Evolutionary conservation across 2,113 vertebrate species (phyloP), one percentile per base, ranked within the genome.

Genomic region (Cercopithecus mona): DNA sequence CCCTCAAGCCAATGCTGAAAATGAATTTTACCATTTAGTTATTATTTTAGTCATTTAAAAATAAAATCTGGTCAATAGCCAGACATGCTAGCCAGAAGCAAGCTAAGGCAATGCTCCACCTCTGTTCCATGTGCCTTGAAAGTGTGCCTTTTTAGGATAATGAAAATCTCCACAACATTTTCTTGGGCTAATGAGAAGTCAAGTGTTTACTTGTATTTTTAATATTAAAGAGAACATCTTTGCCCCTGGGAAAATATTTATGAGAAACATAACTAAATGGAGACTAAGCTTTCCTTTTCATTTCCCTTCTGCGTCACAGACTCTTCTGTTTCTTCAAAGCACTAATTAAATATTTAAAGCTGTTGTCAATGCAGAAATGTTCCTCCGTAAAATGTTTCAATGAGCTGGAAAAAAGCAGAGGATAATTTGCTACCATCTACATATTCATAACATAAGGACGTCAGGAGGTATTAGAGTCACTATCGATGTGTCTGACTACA

Each of bases 51-150:
- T 3, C 14, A 68, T 50, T 59, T 5, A 68, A 59, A 89, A 66
- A 30, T 20, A 20, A 59, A 50, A 50, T 16, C 6, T 20, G 17
- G 20, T 59, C 79, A 35, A 20, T 23, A 30, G 17, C 8, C 48
- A 70, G 48, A 12, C 3, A 2, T 48, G 25, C 11, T 1, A 8
- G 80, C 59, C 70, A 57, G 72, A 66, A 48, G n/a, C 17, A 38
- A 22, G 25, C 45, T 2, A 6, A 59, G 25, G 8, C 72, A 5
- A 8, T 0, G 12, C 16, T 9, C 50, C 2, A 1, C 30, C 8
- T 14, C 32, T 17, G 8, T 30, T 4, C 8, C 0, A 6, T 1
- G 2, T 43, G 86, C 30, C 23, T 45, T 8, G 1, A 30, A 38
- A 35, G 8, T 8, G 25, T 55, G 43, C 16, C 23, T 38, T 86